Percentiles rank a stretch among this genome's conserved stretches.
These are phyloP conservation scores for Formica exsecta DNA, from an alignment of 1,140 invertebrate species.

Conservation along the genomic window DNA sequence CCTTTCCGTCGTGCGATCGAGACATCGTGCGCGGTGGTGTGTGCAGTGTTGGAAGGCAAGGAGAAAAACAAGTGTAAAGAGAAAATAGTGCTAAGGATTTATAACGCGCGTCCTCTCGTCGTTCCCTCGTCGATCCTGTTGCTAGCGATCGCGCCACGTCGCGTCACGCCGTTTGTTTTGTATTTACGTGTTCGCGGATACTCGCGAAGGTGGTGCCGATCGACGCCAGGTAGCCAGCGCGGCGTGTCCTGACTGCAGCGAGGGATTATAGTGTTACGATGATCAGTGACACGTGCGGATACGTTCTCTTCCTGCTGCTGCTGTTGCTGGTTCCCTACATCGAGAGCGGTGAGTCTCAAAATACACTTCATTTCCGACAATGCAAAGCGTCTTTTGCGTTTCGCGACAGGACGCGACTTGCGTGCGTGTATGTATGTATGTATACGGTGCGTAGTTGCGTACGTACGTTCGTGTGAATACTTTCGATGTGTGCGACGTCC, in stretches of 20 bases:
- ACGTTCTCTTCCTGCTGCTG: conserved; percentile 84
- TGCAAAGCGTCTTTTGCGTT: too few relatives aligned
- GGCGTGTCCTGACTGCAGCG: conserved; percentile 49
- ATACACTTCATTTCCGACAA: too few relatives aligned
- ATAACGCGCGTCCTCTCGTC: conserved; percentile 5
- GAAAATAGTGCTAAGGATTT: background rate
- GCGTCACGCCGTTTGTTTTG: conserved; percentile 62
- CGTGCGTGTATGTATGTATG: background rate
- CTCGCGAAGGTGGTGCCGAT: conserved; percentile 64
- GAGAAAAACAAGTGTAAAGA: background rate
- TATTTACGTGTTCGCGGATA: conserved; percentile 66
- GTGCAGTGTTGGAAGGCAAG: conserved; percentile 39
- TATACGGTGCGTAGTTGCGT: background rate
- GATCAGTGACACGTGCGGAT: conserved; percentile 85
- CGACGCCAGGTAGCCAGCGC: conserved; percentile 54
- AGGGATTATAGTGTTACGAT: conserved; percentile 83
- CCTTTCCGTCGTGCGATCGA: background rate
- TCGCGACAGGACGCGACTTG: background rate
- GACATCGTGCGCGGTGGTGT: conserved; percentile 25
- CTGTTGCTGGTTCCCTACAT: conserved; percentile 86
- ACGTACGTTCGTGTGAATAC: conserved; percentile 3
- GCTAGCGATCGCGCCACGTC: conserved; percentile 37
- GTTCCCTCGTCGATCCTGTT: conserved; percentile 14
- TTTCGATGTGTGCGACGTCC: background rate
- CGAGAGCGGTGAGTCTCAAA: conserved; percentile 84